Evolutionary conservation across 2,888 invertebrate genomes (phyloP).

Genomic region (Camponotus fellah): DNA sequence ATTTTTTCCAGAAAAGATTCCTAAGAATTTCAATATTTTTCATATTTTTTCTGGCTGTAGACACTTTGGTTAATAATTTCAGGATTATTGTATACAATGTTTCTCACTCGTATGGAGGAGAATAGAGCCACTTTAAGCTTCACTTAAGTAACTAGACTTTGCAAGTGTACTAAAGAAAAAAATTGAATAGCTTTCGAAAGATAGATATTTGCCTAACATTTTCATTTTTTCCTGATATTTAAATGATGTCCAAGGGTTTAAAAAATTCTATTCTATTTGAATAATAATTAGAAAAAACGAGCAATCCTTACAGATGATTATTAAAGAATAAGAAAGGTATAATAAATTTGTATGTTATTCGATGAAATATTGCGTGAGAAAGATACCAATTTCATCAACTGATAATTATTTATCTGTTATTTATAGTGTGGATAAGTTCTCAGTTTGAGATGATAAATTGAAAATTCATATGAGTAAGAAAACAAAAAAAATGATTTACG

Average conservation of each 20-base stretch:
- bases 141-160: no score
- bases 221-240: not conserved
- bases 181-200: no score
- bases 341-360: not conserved
- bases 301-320: not conserved
- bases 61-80: not conserved
- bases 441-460: not conserved
- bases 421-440: constrained; percentile 10
- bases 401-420: constrained; percentile 20
- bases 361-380: not conserved
- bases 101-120: no score
- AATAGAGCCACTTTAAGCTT: no score
- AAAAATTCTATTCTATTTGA: not conserved
- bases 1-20: no score
- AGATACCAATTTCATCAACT: not conserved
- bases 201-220: no score
- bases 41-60: no score
- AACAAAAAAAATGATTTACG: not conserved
- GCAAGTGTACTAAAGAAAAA: no score
- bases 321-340: not conserved
- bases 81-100: no score
- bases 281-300: not conserved
- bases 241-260: not conserved
- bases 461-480: not conserved
- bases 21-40: no score